A percentile compares a stretch with the other conserved stretches of the same genome.
Conservation (phyloP, 2,888 invertebrate genomes). For the Piscicola geometra region DNA sequence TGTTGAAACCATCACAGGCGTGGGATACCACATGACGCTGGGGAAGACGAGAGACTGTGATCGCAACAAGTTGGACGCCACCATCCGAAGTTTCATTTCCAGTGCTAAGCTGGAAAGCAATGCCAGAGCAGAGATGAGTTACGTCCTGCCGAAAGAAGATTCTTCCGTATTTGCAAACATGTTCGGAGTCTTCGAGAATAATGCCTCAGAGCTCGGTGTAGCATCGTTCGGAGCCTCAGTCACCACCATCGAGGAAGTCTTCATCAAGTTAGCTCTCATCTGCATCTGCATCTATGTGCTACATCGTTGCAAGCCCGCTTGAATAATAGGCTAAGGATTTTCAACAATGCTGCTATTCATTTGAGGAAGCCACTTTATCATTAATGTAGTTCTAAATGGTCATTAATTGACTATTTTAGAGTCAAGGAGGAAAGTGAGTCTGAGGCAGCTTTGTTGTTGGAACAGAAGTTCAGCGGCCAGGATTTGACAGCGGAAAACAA, state of each 20-base stretch:
- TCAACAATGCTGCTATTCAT: too few species aligned
- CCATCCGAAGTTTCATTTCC: slow-evolving; percentile 66
- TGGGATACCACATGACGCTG: slow-evolving; percentile 73
- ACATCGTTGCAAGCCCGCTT: too few species aligned
- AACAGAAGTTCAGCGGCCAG: not conserved
- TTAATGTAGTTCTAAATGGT: slow-evolving; percentile 7
- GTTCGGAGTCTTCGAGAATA: slow-evolving; percentile 49
- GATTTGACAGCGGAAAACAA: too few species aligned
- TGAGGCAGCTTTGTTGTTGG: not conserved
- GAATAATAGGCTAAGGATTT: too few species aligned
- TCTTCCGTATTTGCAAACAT: slow-evolving; percentile 47
- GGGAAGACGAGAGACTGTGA: slow-evolving; percentile 61
- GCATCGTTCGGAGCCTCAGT: slow-evolving; percentile 77
- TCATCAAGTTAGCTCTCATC: slow-evolving; percentile 50
- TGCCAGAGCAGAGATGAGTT: slow-evolving; percentile 51
- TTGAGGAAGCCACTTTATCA: too few species aligned
- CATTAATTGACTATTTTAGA: not conserved
- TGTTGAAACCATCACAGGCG: slow-evolving; percentile 47
- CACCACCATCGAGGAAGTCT: slow-evolving; percentile 82
- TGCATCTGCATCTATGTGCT: too few species aligned
- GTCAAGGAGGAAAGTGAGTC: not conserved
- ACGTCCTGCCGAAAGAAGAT: slow-evolving; percentile 50
- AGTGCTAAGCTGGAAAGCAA: slow-evolving; percentile 61
- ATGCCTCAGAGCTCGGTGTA: slow-evolving; percentile 61
- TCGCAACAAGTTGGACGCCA: slow-evolving; percentile 59